Evolutionary conservation across 2,888 invertebrate genomes (phyloP).

Genomic region (Empis stercorea): DNA sequence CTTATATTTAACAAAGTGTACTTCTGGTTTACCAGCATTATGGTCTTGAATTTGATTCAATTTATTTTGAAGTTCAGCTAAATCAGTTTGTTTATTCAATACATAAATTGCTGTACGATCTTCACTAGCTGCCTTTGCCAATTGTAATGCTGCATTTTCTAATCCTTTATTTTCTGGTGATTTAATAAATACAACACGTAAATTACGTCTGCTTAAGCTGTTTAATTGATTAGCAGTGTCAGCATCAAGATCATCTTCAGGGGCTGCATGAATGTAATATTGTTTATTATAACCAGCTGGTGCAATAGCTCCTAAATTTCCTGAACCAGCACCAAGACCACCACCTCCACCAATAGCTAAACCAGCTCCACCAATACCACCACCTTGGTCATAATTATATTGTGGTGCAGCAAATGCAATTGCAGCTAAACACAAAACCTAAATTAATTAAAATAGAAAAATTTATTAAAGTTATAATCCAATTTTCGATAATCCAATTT

Average conservation of each 20-base stretch:
- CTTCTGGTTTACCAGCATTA: constrained; percentile 21
- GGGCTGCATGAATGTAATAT: constrained; percentile 28
- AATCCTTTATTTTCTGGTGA: constrained; percentile 20
- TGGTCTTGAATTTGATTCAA: constrained; percentile 17
- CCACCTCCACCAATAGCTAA: constrained; percentile 2
- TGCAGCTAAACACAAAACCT: not conserved
- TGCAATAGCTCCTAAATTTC: not conserved
- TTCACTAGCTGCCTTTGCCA: constrained; percentile 22
- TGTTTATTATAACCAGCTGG: constrained; percentile 25
- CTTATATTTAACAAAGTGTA: constrained; percentile 23
- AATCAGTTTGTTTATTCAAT: constrained; percentile 23
- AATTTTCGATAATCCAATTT: no score
- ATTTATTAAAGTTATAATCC: not conserved
- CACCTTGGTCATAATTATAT: not conserved
- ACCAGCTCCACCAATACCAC: constrained; percentile 1
- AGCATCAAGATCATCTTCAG: constrained; percentile 26
- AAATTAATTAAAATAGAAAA: not conserved
- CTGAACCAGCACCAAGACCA: constrained; percentile 17
- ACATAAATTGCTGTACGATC: constrained; percentile 31
- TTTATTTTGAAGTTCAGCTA: constrained; percentile 19
- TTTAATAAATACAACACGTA: constrained; percentile 31
- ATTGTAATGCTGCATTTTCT: constrained; percentile 20
- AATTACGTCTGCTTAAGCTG: constrained; percentile 20
- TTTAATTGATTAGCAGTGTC: constrained; percentile 6
- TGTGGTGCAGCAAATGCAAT: not conserved